Percentiles rank a stretch among this genome's conserved stretches.
Evolutionary conservation across 1,140 invertebrate genomes (phyloP).

Genomic region (Bombus balteatus): DNA sequence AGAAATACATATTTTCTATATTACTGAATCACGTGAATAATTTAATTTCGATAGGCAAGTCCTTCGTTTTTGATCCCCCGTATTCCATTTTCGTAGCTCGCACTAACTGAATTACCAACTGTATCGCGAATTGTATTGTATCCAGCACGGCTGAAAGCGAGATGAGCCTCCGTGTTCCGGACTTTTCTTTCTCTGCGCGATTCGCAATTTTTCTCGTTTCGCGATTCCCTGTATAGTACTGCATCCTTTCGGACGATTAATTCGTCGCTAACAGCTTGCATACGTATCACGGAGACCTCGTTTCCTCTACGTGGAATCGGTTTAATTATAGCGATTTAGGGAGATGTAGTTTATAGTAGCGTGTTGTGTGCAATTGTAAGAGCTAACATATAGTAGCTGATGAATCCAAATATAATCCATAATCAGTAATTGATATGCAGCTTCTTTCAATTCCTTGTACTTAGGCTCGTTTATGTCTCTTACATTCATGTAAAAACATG

Average conservation of each 20-base stretch:
- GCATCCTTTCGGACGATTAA: not conserved
- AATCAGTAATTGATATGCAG: no score
- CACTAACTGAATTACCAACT: slow-evolving; percentile 11
- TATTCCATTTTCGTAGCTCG: slow-evolving; percentile 14
- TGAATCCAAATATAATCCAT: no score
- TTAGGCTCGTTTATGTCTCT: no score
- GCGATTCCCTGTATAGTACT: not conserved
- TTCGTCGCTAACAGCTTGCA: not conserved
- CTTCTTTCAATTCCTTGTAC: no score
- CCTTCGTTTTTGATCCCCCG: not conserved
- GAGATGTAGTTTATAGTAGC: no score
- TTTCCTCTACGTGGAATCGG: not conserved
- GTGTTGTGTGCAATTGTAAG: no score
- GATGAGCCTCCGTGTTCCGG: not conserved
- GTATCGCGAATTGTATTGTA: slow-evolving; percentile 5
- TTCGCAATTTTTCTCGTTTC: not conserved
- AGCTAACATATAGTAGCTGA: no score
- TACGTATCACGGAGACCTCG: not conserved
- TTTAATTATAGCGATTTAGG: not conserved
- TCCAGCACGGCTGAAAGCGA: slow-evolving; percentile 2
- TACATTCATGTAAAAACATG: no score
- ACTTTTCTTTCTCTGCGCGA: no score
- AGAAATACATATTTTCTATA: not conserved
- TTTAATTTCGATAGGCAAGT: not conserved
- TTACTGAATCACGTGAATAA: not conserved